Evolutionary conservation across 2,797 vertebrate species (phyloP).

Genomic region (Pipistrellus kuhlii): DNA sequence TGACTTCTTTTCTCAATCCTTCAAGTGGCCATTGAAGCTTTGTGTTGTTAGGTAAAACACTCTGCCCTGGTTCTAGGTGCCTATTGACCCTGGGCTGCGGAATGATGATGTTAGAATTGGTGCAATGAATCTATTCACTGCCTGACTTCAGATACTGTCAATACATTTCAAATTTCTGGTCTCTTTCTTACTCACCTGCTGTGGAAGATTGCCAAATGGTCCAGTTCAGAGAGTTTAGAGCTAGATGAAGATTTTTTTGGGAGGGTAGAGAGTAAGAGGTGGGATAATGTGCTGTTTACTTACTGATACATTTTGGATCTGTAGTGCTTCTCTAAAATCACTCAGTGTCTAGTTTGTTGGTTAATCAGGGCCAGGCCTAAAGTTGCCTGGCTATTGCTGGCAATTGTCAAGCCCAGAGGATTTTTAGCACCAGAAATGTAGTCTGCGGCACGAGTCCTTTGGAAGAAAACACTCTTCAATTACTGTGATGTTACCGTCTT

Average conservation of each 20-base stretch:
- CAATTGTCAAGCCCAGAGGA: neutral
- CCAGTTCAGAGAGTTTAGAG: neutral
- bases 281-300: neutral
- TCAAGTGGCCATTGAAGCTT: neutral
- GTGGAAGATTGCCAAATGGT: neutral
- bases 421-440: neutral
- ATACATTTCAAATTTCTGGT: neutral
- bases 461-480: neutral
- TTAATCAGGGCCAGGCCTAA: neutral
- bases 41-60: neutral
- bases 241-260: neutral
- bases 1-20: slow-evolving; percentile 4
- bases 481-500: neutral
- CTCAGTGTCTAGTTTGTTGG: neutral
- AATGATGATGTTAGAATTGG: neutral
- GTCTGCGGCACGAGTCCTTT: neutral
- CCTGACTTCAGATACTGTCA: neutral
- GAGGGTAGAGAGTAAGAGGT: neutral
- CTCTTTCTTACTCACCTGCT: neutral
- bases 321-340: neutral
- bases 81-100: neutral
- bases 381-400: neutral
- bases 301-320: neutral
- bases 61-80: neutral
- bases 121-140: neutral